These are phyloP conservation scores for Altica lythri DNA, from an alignment of 2,888 invertebrate species.

Conservation along the genomic window DNA sequence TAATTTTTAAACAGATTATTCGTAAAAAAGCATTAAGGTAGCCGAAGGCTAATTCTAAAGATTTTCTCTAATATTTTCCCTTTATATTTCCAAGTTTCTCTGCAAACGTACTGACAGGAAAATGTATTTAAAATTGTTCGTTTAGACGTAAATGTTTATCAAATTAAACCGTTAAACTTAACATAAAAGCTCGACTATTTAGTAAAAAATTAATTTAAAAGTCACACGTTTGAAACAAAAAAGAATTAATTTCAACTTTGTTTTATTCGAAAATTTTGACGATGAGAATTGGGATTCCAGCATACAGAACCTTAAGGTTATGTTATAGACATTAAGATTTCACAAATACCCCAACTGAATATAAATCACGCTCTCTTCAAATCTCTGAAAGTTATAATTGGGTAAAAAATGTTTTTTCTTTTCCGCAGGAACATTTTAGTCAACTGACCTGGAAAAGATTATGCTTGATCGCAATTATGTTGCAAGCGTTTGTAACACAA, in stretches of 20 bases:
- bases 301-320: constrained; percentile 3
- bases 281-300: not conserved
- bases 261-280: not conserved
- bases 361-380: constrained; percentile 14
- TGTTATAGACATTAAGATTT: constrained; percentile 12
- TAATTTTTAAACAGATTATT: too few species aligned
- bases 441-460: constrained; percentile 21
- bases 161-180: too few species aligned
- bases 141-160: too few species aligned
- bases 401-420: constrained; percentile 19
- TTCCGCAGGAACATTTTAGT: constrained; percentile 5
- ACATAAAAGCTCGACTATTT: too few species aligned
- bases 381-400: constrained; percentile 20
- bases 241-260: constrained; percentile 5
- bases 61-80: too few species aligned
- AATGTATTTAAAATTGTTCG: too few species aligned
- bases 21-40: too few species aligned
- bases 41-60: too few species aligned
- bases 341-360: constrained; percentile 6
- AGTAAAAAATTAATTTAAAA: too few species aligned
- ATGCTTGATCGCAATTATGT: constrained; percentile 9
- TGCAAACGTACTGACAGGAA: too few species aligned
- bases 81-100: too few species aligned
- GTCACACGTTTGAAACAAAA: too few species aligned
- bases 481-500: constrained; percentile 11